Conservation (phyloP, 2,888 invertebrate species). For the Cephus pygmeus region DNA sequence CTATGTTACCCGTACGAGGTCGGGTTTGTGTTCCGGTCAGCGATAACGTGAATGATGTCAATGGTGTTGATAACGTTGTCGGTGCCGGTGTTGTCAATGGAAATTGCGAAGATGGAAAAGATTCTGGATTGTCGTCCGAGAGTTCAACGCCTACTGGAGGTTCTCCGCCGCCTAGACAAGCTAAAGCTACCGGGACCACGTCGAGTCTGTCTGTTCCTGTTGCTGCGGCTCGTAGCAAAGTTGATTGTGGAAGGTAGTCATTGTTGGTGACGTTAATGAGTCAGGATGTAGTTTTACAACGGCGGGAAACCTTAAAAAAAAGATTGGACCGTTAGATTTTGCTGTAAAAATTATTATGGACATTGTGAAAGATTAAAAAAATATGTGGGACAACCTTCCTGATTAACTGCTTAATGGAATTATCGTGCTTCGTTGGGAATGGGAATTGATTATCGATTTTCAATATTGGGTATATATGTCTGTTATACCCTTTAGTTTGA, state of each 20-base stretch:
- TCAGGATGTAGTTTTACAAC: background rate
- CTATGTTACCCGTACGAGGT: constrained; percentile 17
- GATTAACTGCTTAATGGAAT: background rate
- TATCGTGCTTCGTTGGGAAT: background rate
- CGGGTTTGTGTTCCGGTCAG: constrained; percentile 18
- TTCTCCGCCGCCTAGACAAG: constrained; percentile 56
- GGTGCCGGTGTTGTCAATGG: background rate
- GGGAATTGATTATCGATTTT: background rate
- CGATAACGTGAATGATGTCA: constrained; percentile 19
- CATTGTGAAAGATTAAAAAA: background rate
- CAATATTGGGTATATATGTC: background rate
- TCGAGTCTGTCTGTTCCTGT: constrained; percentile 37
- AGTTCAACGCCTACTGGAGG: constrained; percentile 60
- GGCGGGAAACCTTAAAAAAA: background rate
- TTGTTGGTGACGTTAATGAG: background rate
- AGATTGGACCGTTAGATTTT: background rate
- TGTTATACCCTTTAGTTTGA: background rate
- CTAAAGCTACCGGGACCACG: constrained; percentile 33
- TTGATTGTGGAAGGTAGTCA: constrained; percentile 48
- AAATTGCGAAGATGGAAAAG: constrained; percentile 49
- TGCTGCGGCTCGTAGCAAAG: constrained; percentile 45
- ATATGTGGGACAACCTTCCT: constrained; percentile 12
- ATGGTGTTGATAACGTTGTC: constrained; percentile 20
- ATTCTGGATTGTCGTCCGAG: constrained; percentile 62
- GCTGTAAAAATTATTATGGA: background rate